Conservation (phyloP, 1,140 invertebrate species). For the Bombus soroeensis region DNA sequence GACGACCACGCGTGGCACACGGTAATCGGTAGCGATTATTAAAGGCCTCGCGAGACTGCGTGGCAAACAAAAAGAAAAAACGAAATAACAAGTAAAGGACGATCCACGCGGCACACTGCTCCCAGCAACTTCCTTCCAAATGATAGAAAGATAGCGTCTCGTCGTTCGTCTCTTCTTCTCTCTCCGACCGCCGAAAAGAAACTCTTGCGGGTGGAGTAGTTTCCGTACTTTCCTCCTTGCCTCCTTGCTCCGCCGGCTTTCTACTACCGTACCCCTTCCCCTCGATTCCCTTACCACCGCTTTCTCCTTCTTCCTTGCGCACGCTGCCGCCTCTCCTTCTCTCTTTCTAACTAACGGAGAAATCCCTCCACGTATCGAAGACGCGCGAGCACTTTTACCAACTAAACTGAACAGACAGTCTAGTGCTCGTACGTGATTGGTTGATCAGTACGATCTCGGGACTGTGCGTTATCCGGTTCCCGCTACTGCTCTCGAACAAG, state of each 20-base stretch:
- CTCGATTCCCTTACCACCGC: slow-evolving; percentile 13
- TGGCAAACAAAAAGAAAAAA: background rate
- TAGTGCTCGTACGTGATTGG: slow-evolving; percentile 61
- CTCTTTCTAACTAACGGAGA: slow-evolving; percentile 33
- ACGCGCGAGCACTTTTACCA: slow-evolving; percentile 64
- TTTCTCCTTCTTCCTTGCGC: slow-evolving; percentile 30
- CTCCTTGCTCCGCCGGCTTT: slow-evolving; percentile 33
- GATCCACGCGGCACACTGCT: background rate
- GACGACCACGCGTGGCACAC: slow-evolving; percentile 1
- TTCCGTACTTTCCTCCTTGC: slow-evolving; percentile 51
- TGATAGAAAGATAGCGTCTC: background rate
- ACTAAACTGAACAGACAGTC: slow-evolving; percentile 59
- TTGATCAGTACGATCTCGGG: slow-evolving; percentile 55
- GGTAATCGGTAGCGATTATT: background rate
- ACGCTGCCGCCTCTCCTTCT: slow-evolving; percentile 7
- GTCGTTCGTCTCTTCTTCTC: slow-evolving; percentile 22
- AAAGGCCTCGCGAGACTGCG: background rate
- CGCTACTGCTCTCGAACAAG: slow-evolving; percentile 18
- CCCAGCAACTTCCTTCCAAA: background rate
- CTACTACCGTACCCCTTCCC: slow-evolving; percentile 40
- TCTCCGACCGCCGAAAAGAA: slow-evolving; percentile 49
- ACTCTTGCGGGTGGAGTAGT: slow-evolving; percentile 64
- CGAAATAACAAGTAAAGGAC: background rate
- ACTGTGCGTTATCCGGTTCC: slow-evolving; percentile 59
- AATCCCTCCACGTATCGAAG: slow-evolving; percentile 65